These are phyloP conservation scores for Scophthalmus maximus DNA, from an alignment of 2,113 vertebrate species.

Conservation along the genomic window DNA sequence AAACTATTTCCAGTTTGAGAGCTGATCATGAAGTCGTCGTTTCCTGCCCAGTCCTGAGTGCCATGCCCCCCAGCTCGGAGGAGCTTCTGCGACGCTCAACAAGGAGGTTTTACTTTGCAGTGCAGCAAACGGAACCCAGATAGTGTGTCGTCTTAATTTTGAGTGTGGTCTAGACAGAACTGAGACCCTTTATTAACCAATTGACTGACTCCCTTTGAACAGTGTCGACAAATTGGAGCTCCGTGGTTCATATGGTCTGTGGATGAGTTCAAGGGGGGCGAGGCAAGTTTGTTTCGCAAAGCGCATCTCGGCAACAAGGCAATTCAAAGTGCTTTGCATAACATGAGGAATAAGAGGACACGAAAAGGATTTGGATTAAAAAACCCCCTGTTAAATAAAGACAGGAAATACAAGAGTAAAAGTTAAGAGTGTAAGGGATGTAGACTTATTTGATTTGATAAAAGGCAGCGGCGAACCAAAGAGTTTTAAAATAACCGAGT, in stretches of 20 bases:
- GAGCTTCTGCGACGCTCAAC: conserved; percentile 19
- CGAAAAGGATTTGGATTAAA: background rate
- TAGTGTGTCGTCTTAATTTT: conserved; percentile 21
- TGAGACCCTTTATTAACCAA: conserved; percentile 49
- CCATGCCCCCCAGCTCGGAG: conserved; percentile 5
- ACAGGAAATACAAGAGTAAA: too few relatives aligned
- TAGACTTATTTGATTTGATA: background rate
- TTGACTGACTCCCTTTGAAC: conserved; percentile 49
- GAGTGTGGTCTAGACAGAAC: conserved; percentile 29
- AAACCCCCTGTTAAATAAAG: background rate
- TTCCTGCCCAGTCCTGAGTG: conserved; percentile 4
- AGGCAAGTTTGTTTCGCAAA: background rate
- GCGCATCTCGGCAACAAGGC: background rate
- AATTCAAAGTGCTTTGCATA: background rate
- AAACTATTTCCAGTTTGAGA: conserved; percentile 14
- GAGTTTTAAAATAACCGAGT: background rate
- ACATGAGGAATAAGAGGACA: background rate
- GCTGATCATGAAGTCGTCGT: conserved; percentile 46
- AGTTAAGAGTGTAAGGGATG: too few relatives aligned
- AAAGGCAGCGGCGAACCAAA: background rate
- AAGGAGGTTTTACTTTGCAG: conserved; percentile 1
- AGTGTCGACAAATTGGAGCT: conserved; percentile 41
- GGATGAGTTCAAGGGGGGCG: background rate
- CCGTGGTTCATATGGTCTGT: conserved; percentile 16
- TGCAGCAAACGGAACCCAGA: conserved; percentile 15